Conservation (phyloP, 2,888 invertebrate species). For the Harpalus rubripes region DNA sequence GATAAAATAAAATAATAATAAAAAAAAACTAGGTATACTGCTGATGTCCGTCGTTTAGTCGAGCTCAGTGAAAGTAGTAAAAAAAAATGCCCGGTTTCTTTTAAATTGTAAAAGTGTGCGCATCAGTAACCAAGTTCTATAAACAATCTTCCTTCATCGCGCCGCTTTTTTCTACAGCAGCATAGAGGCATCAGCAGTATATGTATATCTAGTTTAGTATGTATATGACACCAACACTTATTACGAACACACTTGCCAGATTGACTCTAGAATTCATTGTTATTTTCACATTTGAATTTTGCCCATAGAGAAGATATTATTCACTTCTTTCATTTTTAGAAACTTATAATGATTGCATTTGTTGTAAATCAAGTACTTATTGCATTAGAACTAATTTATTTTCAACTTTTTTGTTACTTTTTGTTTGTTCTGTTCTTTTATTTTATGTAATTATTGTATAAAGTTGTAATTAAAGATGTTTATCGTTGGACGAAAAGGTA, state of each 20-base stretch:
- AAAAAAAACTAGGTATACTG: too few species aligned
- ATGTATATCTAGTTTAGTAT: too few species aligned
- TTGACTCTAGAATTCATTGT: neutral
- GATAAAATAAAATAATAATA: too few species aligned
- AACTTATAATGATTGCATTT: constrained; percentile 60
- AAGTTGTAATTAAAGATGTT: constrained; percentile 64
- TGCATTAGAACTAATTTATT: constrained; percentile 56
- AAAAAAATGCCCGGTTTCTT: too few species aligned
- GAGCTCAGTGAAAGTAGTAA: too few species aligned
- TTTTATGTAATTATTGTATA: constrained; percentile 63
- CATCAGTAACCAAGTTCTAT: too few species aligned
- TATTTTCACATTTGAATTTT: constrained; percentile 37
- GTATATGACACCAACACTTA: constrained; percentile 3
- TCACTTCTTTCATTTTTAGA: constrained; percentile 42
- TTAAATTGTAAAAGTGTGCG: too few species aligned
- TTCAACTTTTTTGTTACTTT: constrained; percentile 54
- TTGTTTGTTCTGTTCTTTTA: constrained; percentile 55
- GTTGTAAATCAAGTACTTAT: constrained; percentile 50
- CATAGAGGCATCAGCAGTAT: too few species aligned
- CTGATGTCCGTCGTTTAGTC: too few species aligned
- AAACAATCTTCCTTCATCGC: too few species aligned
- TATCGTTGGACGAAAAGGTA: constrained; percentile 61
- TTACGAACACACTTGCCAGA: constrained; percentile 7
- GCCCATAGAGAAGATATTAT: constrained; percentile 36
- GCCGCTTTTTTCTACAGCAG: too few species aligned